phyloP scores from a whole-genome alignment of 2,113 vertebrate species.

The Triplophysa siluroides region DNA sequence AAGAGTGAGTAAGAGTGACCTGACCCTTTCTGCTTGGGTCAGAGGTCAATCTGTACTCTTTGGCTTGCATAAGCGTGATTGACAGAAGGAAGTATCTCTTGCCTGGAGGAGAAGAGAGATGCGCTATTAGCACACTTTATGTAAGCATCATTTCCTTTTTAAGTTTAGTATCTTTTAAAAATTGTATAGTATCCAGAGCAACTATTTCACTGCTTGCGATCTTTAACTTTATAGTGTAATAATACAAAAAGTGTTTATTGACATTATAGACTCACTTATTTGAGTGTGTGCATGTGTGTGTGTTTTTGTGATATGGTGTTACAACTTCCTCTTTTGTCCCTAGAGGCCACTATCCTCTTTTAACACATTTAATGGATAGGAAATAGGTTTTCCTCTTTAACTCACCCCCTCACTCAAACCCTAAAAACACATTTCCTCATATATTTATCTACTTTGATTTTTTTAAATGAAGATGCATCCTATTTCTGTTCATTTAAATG shows the following conservation, averaged over 20 bases:
- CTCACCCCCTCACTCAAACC: neutral
- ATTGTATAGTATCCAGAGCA: neutral
- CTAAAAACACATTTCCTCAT: neutral
- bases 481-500: neutral
- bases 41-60: constrained; percentile 40
- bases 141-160: neutral
- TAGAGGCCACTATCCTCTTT: constrained; percentile 14
- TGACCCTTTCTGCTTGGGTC: constrained; percentile 30
- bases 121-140: neutral
- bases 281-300: constrained; percentile 15
- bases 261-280: neutral
- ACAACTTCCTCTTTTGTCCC: constrained; percentile 17
- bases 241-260: neutral
- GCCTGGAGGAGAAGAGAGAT: constrained; percentile 48
- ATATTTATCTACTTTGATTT: neutral
- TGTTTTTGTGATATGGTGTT: constrained; percentile 11
- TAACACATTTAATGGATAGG: constrained; percentile 17
- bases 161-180: neutral
- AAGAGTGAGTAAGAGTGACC: constrained; percentile 16
- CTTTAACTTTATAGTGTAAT: neutral
- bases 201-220: neutral
- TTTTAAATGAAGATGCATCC: too few relatives aligned
- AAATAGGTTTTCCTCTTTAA: constrained; percentile 11
- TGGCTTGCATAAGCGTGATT: constrained; percentile 42
- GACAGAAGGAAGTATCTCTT: constrained; percentile 53